These are phyloP conservation scores for Myotis daubentonii DNA, from an alignment of 2,797 vertebrate genomes.

Conservation along the genomic window DNA sequence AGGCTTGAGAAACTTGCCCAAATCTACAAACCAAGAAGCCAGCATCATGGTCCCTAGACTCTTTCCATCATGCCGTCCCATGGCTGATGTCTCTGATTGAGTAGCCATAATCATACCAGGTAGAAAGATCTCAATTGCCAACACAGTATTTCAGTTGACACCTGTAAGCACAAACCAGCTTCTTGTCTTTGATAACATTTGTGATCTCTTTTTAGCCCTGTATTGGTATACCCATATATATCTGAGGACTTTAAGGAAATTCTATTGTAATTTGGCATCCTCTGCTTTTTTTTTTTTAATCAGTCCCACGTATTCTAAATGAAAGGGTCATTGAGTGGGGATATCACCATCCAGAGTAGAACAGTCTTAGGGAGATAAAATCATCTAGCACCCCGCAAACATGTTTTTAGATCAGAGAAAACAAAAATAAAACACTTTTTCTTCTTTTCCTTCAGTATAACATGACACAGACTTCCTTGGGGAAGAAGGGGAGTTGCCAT, in stretches of 20 bases:
- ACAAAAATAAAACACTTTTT: neutral
- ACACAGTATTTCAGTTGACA: neutral
- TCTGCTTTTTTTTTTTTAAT: constrained; percentile 49
- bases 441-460: constrained; percentile 27
- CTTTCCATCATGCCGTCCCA: neutral
- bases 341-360: constrained; percentile 22
- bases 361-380: constrained; percentile 18
- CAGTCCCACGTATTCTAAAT: neutral
- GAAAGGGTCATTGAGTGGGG: constrained; percentile 22
- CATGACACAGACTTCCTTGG: neutral
- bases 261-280: constrained; percentile 36
- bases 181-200: neutral
- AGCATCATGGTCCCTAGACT: neutral
- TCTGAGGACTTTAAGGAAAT: neutral
- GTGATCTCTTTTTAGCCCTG: neutral
- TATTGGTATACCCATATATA: neutral
- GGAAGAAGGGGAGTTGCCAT: neutral
- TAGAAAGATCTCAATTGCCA: neutral
- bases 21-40: neutral
- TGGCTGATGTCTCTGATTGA: neutral
- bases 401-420: constrained; percentile 12
- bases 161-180: constrained; percentile 7
- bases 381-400: neutral
- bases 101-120: neutral
- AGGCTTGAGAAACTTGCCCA: neutral